A percentile compares a stretch with the other conserved stretches of the same genome.
phyloP scores from a whole-genome alignment of 2,113 vertebrate species.

The Burhinus oedicnemus region DNA sequence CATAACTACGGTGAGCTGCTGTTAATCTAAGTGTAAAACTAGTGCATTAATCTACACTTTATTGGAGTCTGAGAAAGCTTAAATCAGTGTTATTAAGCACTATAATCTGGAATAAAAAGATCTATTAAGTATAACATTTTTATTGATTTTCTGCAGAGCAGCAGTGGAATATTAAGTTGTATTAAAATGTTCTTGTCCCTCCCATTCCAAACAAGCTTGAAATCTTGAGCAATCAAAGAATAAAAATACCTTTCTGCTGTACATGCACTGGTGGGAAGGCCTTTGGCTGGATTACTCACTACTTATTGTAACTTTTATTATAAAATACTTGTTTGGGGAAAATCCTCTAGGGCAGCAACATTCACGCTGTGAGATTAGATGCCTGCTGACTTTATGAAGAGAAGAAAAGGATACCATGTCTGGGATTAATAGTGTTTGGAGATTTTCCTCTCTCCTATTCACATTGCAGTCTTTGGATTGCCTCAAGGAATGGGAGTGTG shows the following conservation, averaged over 20 bases:
- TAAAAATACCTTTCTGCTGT: constrained; percentile 11
- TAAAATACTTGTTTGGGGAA: constrained; percentile 45
- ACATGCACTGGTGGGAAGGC: background rate
- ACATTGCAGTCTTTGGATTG: background rate
- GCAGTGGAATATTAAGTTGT: background rate
- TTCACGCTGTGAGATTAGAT: constrained; percentile 10
- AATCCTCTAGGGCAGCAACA: constrained; percentile 35
- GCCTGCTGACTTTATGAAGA: constrained; percentile 26
- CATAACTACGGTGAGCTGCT: background rate
- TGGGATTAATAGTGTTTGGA: background rate
- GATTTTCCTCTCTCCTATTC: background rate
- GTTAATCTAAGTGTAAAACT: background rate
- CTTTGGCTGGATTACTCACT: constrained; percentile 22
- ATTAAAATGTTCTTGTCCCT: background rate
- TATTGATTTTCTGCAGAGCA: background rate
- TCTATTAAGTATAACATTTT: background rate
- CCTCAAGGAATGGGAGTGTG: background rate
- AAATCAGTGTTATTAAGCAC: background rate
- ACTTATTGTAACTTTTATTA: constrained; percentile 16
- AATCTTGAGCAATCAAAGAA: constrained; percentile 21
- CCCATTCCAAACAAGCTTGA: background rate
- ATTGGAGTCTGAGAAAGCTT: background rate
- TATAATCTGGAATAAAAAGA: background rate
- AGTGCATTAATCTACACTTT: background rate
- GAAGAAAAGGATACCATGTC: background rate